These are phyloP conservation scores for Pocillopora meandrina DNA, from an alignment of 92 coral and sea anemone species.

Conservation along the genomic window DNA sequence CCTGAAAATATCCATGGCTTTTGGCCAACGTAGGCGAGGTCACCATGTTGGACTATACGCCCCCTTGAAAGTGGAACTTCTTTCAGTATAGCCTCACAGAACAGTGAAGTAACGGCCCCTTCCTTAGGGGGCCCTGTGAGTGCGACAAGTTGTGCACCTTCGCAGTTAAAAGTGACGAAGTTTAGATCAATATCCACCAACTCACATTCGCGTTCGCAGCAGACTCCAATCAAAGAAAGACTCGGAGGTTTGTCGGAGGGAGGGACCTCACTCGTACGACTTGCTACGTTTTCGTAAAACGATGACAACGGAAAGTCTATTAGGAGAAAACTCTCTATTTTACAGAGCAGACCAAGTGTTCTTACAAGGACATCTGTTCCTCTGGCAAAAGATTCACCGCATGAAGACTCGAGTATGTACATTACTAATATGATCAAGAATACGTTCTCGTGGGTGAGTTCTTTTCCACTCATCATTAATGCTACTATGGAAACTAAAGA, in stretches of 20 bases:
- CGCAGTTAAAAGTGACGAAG: conserved; percentile 20
- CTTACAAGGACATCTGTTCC: conserved; percentile 17
- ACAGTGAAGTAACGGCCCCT: conserved; percentile 32
- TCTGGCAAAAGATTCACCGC: conserved; percentile 29
- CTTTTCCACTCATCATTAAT: conserved; percentile 15
- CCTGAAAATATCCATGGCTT: conserved; percentile 45
- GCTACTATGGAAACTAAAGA: conserved; percentile 17
- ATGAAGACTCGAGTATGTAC: conserved; percentile 29
- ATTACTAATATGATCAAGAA: conserved; percentile 16
- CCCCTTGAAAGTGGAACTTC: conserved; percentile 23
- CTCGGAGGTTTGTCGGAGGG: neutral
- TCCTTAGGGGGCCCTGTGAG: conserved; percentile 34
- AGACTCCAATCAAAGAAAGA: conserved; percentile 16
- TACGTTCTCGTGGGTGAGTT: conserved; percentile 10
- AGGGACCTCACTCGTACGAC: neutral
- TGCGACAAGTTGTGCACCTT: conserved; percentile 27
- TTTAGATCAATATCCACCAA: conserved; percentile 22
- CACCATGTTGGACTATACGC: conserved; percentile 5
- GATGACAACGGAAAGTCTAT: conserved; percentile 13
- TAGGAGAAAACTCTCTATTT: conserved; percentile 14
- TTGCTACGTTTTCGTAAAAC: neutral
- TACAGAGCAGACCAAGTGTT: conserved; percentile 20
- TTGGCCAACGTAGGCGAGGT: conserved; percentile 18
- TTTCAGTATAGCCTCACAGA: conserved; percentile 20
- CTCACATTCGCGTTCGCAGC: conserved; percentile 27